These are phyloP conservation scores for Serinus canaria DNA, from an alignment of 2,113 vertebrate species.

Conservation along the genomic window DNA sequence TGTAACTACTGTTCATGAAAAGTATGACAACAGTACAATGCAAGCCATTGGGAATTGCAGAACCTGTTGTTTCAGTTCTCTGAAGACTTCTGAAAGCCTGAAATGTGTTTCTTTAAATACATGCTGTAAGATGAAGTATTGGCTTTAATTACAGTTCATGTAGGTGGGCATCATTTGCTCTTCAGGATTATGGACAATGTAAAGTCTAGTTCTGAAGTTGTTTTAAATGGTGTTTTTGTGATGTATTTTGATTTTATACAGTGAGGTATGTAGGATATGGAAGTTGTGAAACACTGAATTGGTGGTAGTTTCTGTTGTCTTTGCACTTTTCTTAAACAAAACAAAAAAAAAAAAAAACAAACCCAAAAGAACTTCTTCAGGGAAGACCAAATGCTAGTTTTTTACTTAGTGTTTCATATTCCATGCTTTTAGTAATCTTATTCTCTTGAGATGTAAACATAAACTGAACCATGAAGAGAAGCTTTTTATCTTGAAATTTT, in stretches of 20 bases:
- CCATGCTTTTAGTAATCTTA: neutral
- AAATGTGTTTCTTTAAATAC: neutral
- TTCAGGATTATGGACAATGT: neutral
- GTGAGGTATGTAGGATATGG: neutral
- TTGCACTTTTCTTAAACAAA: neutral
- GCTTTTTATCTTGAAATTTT: neutral
- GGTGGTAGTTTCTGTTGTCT: neutral
- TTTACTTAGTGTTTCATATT: neutral
- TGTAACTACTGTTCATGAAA: neutral
- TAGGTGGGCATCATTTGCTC: neutral
- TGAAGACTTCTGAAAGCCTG: neutral
- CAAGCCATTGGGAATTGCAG: neutral
- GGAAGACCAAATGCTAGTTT: neutral
- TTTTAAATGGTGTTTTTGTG: neutral
- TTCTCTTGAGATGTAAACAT: neutral
- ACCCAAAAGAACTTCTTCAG: neutral
- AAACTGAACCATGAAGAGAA: neutral
- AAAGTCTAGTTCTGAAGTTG: neutral
- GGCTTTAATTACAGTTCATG: neutral
- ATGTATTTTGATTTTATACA: neutral
- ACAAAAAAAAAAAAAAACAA: too few relatives aligned
- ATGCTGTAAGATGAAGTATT: neutral
- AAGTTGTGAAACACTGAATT: neutral
- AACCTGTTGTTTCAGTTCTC: neutral
- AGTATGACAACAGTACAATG: neutral